Evolutionary conservation across 2,113 vertebrate species (phyloP), one percentile per base, ranked within the genome.

Genomic region (Porphyrio hochstetteri): DNA sequence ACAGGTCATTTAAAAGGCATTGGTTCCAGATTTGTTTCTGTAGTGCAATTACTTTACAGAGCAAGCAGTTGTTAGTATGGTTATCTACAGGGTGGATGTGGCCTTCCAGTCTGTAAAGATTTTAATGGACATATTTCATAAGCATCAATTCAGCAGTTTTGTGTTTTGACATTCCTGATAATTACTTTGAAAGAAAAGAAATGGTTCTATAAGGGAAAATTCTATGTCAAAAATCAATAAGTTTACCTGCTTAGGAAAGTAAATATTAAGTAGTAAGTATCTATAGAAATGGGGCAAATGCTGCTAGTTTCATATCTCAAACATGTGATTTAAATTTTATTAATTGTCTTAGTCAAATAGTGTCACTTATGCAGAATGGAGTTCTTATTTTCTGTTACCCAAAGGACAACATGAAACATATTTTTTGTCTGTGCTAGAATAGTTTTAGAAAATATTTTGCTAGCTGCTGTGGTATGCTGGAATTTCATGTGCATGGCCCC

Each of bases 11-110:
- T 96, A 70, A 94, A 95, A 98, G 60, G 81, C 80, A 76, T 92
- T 94, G 75, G 55, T 95, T 87, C 72, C 89, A 88, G 91, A 95
- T 97, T 95, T 96, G 52, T 97, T 98, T 95, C 93, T 95, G 16
- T 92, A 92, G 82, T 40, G 78, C 65, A 96, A 93, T 92, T 92
- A 27, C 89, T 91, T 96, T 95, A 90, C 59, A 92, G 92, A 94
- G 17, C 20, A 92, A 92, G 50, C 92, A 97, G 86, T 87, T 95
- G 74, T 57, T 82, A 86, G 4, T 78, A 60, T 68, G 61, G 23
- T 91, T 95, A 88, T 96, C 75, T 91, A 50, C 59, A 91, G 88
- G 85, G 63, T 77, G 64, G 40, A 77, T 90, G n/a, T 92, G 53
- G 50, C 88, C 91, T 97, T 97, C 69, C 14, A 90, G 67, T 77